Evolutionary conservation across 1,140 invertebrate genomes (phyloP).

Genomic region (Trypoxylus dichotomus): DNA sequence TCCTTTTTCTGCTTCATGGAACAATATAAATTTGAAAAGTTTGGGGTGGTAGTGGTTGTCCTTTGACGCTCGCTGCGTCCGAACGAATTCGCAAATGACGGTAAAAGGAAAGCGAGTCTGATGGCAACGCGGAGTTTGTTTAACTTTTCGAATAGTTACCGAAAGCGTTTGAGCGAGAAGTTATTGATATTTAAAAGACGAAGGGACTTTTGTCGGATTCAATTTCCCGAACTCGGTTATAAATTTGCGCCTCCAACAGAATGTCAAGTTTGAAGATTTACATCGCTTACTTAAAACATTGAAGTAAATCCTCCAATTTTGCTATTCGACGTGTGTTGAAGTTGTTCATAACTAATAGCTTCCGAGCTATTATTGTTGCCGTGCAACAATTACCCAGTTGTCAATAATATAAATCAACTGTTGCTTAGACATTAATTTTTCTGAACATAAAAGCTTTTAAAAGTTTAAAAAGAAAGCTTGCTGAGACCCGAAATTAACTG

Average conservation of each 20-base stretch:
- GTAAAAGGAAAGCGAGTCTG: neutral
- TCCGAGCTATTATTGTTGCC: too few relatives aligned
- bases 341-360: too few relatives aligned
- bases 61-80: neutral
- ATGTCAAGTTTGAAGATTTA: too few relatives aligned
- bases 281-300: too few relatives aligned
- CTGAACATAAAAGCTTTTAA: too few relatives aligned
- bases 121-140: neutral
- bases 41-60: neutral
- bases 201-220: neutral
- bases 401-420: too few relatives aligned
- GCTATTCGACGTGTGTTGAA: too few relatives aligned
- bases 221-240: neutral
- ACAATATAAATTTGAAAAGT: slow-evolving; percentile 5
- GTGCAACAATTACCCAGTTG: too few relatives aligned
- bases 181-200: slow-evolving; percentile 13
- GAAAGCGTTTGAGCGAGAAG: neutral
- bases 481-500: too few relatives aligned
- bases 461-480: too few relatives aligned
- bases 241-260: neutral
- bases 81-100: neutral
- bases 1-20: slow-evolving; percentile 3
- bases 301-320: too few relatives aligned
- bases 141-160: slow-evolving; percentile 16
- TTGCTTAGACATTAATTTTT: too few relatives aligned